Conservation (phyloP, 2,113 vertebrate genomes). For the Otocyon megalotis region DNA sequence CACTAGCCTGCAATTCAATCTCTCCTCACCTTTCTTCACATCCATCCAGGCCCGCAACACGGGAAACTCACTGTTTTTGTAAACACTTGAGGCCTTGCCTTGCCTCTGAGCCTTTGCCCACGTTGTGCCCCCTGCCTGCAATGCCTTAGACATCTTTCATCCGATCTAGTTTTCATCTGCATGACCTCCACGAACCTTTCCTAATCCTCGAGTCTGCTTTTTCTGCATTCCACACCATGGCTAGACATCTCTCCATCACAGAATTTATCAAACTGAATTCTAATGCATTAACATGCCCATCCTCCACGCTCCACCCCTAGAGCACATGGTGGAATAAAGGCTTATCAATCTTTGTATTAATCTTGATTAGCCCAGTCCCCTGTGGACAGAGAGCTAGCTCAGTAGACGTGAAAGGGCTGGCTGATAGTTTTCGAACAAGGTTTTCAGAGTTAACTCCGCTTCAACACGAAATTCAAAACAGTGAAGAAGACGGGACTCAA, state of each 20-base stretch:
- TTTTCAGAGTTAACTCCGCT: slow-evolving; percentile 56
- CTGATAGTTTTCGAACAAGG: background rate
- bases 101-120: background rate
- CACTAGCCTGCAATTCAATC: background rate
- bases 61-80: background rate
- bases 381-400: background rate
- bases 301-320: background rate
- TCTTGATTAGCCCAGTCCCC: background rate
- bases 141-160: background rate
- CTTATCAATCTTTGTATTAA: background rate
- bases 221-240: background rate
- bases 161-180: background rate
- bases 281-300: background rate
- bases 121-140: background rate
- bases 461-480: slow-evolving; percentile 70
- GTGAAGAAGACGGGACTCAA: slow-evolving; percentile 74
- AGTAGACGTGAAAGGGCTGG: background rate
- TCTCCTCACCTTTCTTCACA: background rate
- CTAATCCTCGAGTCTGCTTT: background rate
- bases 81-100: background rate
- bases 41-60: background rate
- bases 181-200: background rate
- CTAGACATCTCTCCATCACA: background rate
- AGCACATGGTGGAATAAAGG: background rate
- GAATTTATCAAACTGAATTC: background rate